Base-by-base conservation (phyloP, 2,113 vertebrate species). In the Emberiza fucata region DNA sequence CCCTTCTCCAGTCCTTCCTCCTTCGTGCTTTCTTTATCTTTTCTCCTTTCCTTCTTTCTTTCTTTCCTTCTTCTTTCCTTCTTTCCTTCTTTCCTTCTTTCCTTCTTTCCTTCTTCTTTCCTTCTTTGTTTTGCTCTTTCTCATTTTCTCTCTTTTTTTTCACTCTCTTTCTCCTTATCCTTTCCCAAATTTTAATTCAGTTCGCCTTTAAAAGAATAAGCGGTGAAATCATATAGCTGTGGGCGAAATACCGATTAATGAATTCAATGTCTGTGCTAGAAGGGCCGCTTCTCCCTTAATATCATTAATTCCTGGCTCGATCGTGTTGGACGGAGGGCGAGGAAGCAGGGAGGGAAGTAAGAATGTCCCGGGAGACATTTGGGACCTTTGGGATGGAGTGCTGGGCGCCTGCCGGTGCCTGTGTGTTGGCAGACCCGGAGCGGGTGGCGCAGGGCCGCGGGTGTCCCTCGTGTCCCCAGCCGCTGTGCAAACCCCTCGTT, bases 141-240 rank as follows among this genome's bases (percentile, higher is more conserved):
- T 28, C 11, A 8, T 27, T 59, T 54, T 45, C 8, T 29, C 11
- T 65, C 14, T 11, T 54, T 82, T 54, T 82, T 37, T 39, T n/a
- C 45, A 10, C 35, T 45, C 29, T 47, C 45, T 63, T 40, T 77
- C 57, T 12, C 6, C 24, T 70, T 72, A 15, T 48, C n/a, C 9
- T 70, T 64, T 63, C 24, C 21, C 54, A 47, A 40, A 48, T 78
- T 87, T 64, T 50, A 45, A 66, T 37, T 71, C 88, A 15, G 33
- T 54, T 89, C 48, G 22, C 66, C 61, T 64, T 66, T 50, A 16
- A 50, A 88, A 87, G n/a, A 51, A 8, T 35, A 24, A 47, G 12
- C 2, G 31, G 21, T 91, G 48, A 92, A 96, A 77, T 87, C 91
- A 59, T 42, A 37, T 4, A 22, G 79, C 93, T 87, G 51, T n/a